These are phyloP conservation scores for Platynereis dumerilii DNA, from an alignment of 2,888 invertebrate species.

Conservation along the genomic window DNA sequence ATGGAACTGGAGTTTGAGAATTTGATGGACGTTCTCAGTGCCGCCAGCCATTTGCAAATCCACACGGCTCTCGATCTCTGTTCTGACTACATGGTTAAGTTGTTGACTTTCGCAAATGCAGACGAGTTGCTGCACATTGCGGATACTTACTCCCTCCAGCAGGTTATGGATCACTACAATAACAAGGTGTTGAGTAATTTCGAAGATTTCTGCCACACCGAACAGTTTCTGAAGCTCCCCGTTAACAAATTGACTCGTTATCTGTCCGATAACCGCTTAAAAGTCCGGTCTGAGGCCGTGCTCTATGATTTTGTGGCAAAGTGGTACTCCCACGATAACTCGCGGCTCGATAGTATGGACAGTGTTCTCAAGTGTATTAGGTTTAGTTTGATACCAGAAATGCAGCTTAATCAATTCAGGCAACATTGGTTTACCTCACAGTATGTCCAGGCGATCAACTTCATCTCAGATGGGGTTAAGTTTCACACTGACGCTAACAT, in stretches of 20 bases:
- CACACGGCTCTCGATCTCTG: conserved; percentile 58
- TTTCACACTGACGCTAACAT: conserved; percentile 33
- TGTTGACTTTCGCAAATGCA: conserved; percentile 59
- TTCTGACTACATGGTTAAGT: conserved; percentile 58
- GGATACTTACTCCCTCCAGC: conserved; percentile 56
- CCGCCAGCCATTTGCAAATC: conserved; percentile 59
- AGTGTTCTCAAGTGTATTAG: conserved; percentile 51
- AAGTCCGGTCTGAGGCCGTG: conserved; percentile 50
- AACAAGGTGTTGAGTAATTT: conserved; percentile 56
- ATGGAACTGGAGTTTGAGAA: conserved; percentile 55
- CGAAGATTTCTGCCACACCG: conserved; percentile 53
- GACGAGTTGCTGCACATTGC: conserved; percentile 58
- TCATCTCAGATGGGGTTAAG: conserved; percentile 30
- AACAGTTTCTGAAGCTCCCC: conserved; percentile 52
- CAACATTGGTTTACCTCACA: conserved; percentile 28
- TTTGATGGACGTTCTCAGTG: conserved; percentile 58
- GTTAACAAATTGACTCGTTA: conserved; percentile 47
- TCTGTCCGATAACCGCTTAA: conserved; percentile 47
- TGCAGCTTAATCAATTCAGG: conserved; percentile 43
- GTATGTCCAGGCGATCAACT: conserved; percentile 18
- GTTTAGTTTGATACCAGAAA: conserved; percentile 56
- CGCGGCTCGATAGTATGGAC: conserved; percentile 41
- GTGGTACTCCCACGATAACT: conserved; percentile 51
- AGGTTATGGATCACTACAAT: conserved; percentile 53
- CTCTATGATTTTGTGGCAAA: conserved; percentile 51